Conservation (phyloP, 2,113 vertebrate species). For the Felis catus region F.catus_Fca126_mat1.0 CM031413.1:108349501-108350000, state of each 20-base stretch:
- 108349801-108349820: neutral
- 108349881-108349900: neutral
- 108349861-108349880: neutral
- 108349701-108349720: neutral
- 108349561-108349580: neutral
- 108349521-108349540: neutral
- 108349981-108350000: conserved; percentile 61
- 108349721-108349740: neutral
- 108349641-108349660: neutral
- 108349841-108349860: neutral
- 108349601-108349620: neutral
- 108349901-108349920: neutral
- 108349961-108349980: conserved; percentile 26
- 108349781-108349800: neutral
- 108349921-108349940: conserved; percentile 15
- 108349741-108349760: neutral
- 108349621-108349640: neutral
- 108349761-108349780: neutral
- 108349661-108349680: neutral
- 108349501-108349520: neutral
- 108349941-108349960: conserved; percentile 13
- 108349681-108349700: neutral
- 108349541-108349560: neutral
- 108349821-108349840: neutral
- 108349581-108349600: neutral